A percentile compares a stretch with the other conserved stretches of the same genome.
Conservation (phyloP, 2,797 vertebrate genomes). For the Myripristis murdjan region DNA sequence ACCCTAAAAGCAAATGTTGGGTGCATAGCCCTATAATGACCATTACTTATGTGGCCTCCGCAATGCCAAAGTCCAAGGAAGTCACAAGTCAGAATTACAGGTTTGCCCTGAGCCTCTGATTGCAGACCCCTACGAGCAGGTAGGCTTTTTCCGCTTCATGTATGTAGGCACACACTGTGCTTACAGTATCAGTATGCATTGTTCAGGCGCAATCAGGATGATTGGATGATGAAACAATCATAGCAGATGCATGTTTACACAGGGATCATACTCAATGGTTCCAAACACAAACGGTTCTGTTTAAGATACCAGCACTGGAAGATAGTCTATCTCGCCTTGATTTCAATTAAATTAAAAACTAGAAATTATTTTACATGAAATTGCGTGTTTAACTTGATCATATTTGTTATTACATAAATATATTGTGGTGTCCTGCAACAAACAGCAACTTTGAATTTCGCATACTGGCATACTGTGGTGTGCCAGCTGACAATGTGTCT, state of each 20-base stretch:
- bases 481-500: neutral
- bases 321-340: slow-evolving; percentile 7
- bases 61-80: slow-evolving; percentile 40
- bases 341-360: slow-evolving; percentile 34
- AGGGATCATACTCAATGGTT: too few relatives aligned
- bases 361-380: slow-evolving; percentile 19
- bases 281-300: neutral
- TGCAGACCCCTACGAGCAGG: slow-evolving; percentile 53
- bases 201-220: slow-evolving; percentile 65
- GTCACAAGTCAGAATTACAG: slow-evolving; percentile 67
- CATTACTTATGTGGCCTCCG: slow-evolving; percentile 43
- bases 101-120: slow-evolving; percentile 71
- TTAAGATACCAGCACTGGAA: neutral
- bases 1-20: slow-evolving; percentile 37
- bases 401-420: slow-evolving; percentile 7
- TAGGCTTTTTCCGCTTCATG: slow-evolving; percentile 27
- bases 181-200: slow-evolving; percentile 49
- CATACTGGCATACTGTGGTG: neutral
- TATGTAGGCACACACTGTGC: slow-evolving; percentile 25
- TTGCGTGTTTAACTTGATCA: neutral
- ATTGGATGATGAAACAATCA: slow-evolving; percentile 45
- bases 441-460: accelerated
- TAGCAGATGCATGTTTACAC: slow-evolving; percentile 28
- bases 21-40: slow-evolving; percentile 60
- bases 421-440: slow-evolving; percentile 1